Percentiles rank a stretch among this genome's conserved stretches.
phyloP scores from a whole-genome alignment of 2,113 vertebrate species.

The Crotalus helleri region DNA sequence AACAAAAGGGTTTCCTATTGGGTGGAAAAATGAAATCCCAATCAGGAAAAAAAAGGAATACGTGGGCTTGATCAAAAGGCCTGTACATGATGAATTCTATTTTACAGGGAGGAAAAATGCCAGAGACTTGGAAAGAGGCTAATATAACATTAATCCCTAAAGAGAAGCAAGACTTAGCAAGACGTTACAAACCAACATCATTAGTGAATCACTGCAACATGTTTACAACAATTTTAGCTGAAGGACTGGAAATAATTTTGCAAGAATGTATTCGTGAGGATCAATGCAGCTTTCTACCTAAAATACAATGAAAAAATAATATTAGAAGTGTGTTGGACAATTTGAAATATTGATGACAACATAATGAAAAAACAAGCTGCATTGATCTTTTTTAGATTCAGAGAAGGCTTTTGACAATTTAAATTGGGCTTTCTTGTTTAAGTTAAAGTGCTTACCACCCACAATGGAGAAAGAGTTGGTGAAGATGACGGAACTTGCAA shows the following conservation, averaged over 20 bases:
- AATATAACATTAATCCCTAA: not conserved
- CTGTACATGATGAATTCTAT: not conserved
- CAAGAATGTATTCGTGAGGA: not conserved
- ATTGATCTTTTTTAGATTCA: not conserved
- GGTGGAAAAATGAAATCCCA: conserved; percentile 44
- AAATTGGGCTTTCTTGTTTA: not conserved
- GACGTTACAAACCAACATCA: not conserved
- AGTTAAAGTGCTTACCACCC: not conserved
- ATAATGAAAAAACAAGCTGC: not conserved
- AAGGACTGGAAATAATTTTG: not conserved
- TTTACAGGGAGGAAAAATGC: not conserved
- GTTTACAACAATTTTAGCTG: not conserved
- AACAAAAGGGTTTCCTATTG: conserved; percentile 68
- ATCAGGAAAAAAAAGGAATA: conserved; percentile 48
- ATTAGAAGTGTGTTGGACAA: not conserved
- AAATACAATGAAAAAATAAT: not conserved
- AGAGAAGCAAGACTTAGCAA: not conserved
- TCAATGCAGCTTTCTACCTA: not conserved
- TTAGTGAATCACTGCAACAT: not conserved
- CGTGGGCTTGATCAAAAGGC: conserved; percentile 11
- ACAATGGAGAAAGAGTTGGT: not conserved
- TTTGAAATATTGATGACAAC: not conserved
- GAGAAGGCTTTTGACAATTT: not conserved
- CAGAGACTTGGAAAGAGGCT: not conserved
- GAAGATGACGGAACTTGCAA: not conserved